Evolutionary conservation across 2,113 vertebrate genomes (phyloP), one percentile per base, ranked within the genome.

Genomic region (Aix galericulata): DNA sequence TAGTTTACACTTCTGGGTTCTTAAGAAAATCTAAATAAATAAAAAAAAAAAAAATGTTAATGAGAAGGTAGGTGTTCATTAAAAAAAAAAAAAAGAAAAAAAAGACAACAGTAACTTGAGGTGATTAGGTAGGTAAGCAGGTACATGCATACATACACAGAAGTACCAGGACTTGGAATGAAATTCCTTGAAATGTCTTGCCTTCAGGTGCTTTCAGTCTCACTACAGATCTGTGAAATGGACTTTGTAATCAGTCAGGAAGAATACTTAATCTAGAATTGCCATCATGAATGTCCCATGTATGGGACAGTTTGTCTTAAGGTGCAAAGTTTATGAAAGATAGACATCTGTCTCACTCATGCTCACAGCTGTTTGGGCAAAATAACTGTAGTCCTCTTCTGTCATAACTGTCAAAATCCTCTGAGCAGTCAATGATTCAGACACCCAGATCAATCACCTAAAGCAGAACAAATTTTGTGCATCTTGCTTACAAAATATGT

Each of bases 261-360:
- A 36, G 79, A 95, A 92, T 92, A 95, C 56, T 81, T 56, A 46
- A 83, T 93, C 91, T 93, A 74, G 82, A 86, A 59, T 60, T 94
- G 60, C 80, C 60, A 52, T 55, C 56, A 74, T 48, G 18, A 48
- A 48, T 48, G 46, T 22, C 46, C 46, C 83, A 75, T 52, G 25
- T 59, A 92, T 72, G 56, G 82, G 69, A 83, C 59, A 86, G 76
- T 78, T 94, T 83, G 68, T 96, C 60, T 52, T 67, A 60, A 88
- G 42, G 60, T 94, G 53, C 71, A 94, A 92, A 32, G 26, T 91
- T 92, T 95, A 82, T 80, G n/a, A 82, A 89, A 93, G 88, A 72
- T 27, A 92, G 53, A 67, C 53, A 80, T 80, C 50, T 89, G 82
- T 93, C 85, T 94, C 67, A 6, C 32, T 91, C 67, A 52, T 82